Evolutionary conservation across 2,113 vertebrate species (phyloP), one percentile per base, ranked within the genome.

Genomic region (Antigone vipio): DNA sequence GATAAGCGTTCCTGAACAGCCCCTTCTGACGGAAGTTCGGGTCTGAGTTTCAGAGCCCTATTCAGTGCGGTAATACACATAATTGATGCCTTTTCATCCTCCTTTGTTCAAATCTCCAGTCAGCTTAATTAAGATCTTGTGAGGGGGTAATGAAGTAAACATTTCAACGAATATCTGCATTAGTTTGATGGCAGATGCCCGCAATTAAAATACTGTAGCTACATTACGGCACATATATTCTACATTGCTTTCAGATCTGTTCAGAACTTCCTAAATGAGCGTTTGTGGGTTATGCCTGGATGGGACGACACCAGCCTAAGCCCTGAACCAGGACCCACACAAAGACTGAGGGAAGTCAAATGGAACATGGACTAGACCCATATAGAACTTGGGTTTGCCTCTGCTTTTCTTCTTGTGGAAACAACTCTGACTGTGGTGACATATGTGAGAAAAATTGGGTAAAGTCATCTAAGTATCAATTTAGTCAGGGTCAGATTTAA

Each of bases 61-160:
- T 94, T 97, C 96, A 94, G 18, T 14, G 10, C 21, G 66, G 75
- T 89, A 95, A 96, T 85, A 35, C 40, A 96, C 73, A 68, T 91
- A 89, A 98, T 90, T 94, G 93, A 83, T 74, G 60, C 56, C 69
- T 97, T 97, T 95, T 76, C 93, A 88, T 85, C 69, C 85, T 93
- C 87, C 12, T 89, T 88, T 93, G 64, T 86, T 95, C 75, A 72
- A 90, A 30, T 75, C 62, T 93, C 63, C 80, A 95, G 88, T 94
- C 38, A 94, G 83, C 40, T 96, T 96, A 97, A 96, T 97, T 96
- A 95, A 95, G 90, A 96, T 40, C 38, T 75, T 95, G 35, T 68
- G 91, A 91, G 84, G 50, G 64, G 18, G 45, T 95, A 95, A 96
- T 68, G 88, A 88, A 94, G 56, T 85, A 97, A 96, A 82, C 92